These are phyloP conservation scores for Latrodectus geometricus DNA, from an alignment of 1,140 invertebrate species.

Conservation along the genomic window DNA sequence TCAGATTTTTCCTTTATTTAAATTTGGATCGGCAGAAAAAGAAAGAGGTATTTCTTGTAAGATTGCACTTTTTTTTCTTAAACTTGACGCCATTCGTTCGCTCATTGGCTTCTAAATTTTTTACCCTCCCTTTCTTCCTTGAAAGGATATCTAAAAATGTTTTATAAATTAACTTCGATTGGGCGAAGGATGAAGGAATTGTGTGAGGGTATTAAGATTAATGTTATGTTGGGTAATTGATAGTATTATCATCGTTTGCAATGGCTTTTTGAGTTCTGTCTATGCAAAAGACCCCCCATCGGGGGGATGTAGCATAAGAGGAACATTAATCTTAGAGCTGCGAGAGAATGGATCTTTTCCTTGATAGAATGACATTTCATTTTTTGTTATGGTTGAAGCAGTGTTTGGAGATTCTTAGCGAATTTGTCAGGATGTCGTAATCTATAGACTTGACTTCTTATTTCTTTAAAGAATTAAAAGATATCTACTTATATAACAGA, in stretches of 20 bases:
- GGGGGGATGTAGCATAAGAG: not conserved
- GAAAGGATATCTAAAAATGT: slow-evolving; percentile 23
- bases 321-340: not conserved
- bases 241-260: slow-evolving; percentile 24
- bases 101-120: not conserved
- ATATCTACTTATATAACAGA: too few relatives aligned
- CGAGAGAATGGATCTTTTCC: not conserved
- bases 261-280: not conserved
- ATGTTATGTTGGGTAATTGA: slow-evolving; percentile 22
- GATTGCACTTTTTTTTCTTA: slow-evolving; percentile 34
- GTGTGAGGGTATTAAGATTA: slow-evolving; percentile 48
- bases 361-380: not conserved
- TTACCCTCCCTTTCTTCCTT: slow-evolving; percentile 2
- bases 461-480: too few relatives aligned
- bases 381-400: not conserved
- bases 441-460: too few relatives aligned
- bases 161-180: slow-evolving; percentile 55
- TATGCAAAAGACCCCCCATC: not conserved
- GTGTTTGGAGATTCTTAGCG: not conserved
- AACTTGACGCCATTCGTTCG: not conserved
- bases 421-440: not conserved
- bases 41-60: slow-evolving; percentile 17
- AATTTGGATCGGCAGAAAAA: slow-evolving; percentile 39
- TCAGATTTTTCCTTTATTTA: slow-evolving; percentile 55
- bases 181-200: slow-evolving; percentile 18